These are phyloP conservation scores for Mirounga angustirostris DNA, from an alignment of 2,113 vertebrate species.

Conservation along the genomic window DNA sequence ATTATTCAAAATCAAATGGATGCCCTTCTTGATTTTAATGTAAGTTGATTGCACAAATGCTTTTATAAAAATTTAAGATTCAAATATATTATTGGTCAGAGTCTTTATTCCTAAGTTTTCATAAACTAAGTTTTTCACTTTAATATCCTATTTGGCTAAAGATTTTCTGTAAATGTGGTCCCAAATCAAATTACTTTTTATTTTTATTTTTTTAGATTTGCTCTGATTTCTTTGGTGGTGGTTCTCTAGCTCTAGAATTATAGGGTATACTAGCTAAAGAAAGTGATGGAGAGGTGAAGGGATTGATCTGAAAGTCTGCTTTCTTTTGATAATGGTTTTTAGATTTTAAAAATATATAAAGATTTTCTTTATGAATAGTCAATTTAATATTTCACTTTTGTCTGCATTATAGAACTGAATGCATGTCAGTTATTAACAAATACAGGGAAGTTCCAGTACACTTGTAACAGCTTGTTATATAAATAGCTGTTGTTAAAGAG, in stretches of 20 bases:
- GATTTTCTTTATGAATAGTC: background rate
- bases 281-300: background rate
- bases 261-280: background rate
- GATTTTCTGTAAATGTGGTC: slow-evolving; percentile 29
- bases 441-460: slow-evolving; percentile 40
- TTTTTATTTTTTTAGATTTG: slow-evolving; percentile 15
- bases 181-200: slow-evolving; percentile 27
- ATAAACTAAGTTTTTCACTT: background rate
- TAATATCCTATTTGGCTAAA: background rate
- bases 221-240: background rate
- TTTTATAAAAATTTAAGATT: slow-evolving; percentile 56
- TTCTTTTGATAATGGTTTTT: slow-evolving; percentile 48
- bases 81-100: background rate
- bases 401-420: background rate
- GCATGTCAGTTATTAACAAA: slow-evolving; percentile 27
- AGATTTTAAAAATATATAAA: background rate
- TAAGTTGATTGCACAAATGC: slow-evolving; percentile 85
- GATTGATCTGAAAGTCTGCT: background rate
- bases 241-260: background rate
- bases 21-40: slow-evolving; percentile 97
- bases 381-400: slow-evolving; percentile 15
- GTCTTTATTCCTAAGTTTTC: slow-evolving; percentile 17
- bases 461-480: background rate
- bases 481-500: background rate
- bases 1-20: slow-evolving; percentile 97